Conservation (phyloP, 2,888 invertebrate genomes). For the Epinotia nisella region DNA sequence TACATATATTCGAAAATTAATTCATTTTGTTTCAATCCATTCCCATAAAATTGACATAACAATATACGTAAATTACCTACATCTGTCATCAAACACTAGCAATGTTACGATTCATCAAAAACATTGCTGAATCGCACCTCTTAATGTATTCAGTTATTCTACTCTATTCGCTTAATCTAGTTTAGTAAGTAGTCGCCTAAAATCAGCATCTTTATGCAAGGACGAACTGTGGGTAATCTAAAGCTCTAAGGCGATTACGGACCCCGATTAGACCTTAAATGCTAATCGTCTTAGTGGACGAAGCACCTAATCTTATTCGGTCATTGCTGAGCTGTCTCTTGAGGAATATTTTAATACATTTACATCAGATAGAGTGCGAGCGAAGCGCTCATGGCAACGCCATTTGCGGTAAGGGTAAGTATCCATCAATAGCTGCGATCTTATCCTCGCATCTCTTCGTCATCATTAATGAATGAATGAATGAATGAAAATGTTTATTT, state of each 20-base stretch:
- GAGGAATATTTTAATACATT: constrained; percentile 9
- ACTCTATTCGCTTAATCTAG: background rate
- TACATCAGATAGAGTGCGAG: background rate
- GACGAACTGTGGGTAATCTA: background rate
- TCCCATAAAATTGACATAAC: no score
- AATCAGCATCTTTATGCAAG: background rate
- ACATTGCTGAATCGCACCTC: background rate
- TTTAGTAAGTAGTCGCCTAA: background rate
- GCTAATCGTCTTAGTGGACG: constrained; percentile 16
- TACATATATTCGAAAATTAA: no score
- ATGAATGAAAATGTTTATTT: no score
- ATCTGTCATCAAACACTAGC: no score
- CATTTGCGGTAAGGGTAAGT: no score
- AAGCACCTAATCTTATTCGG: background rate
- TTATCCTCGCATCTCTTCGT: no score
- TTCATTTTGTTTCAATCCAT: no score
- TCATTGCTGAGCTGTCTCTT: background rate
- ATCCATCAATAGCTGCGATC: no score
- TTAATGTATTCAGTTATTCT: background rate
- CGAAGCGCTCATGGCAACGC: no score
- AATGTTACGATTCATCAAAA: no score
- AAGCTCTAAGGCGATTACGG: constrained; percentile 9
- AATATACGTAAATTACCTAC: no score
- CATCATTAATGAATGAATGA: no score
- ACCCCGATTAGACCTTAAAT: constrained; percentile 13